A percentile compares a stretch with the other conserved stretches of the same genome.
phyloP scores from a whole-genome alignment of 53 echinoderm and acorn worm genomes.

The Luidia sarsii region DNA sequence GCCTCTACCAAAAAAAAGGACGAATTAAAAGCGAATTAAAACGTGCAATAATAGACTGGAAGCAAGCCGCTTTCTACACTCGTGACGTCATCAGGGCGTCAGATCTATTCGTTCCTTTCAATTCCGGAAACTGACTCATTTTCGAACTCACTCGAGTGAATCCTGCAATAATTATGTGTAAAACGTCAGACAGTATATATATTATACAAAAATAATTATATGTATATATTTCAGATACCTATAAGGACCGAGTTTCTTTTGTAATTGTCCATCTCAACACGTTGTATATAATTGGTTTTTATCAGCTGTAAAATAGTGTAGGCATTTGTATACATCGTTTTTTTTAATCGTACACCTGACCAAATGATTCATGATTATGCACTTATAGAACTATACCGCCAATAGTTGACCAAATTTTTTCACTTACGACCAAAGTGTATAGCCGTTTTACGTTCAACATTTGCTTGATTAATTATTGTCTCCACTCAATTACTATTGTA shows the following conservation, averaged over 20 bases:
- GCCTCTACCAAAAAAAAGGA: too few species aligned
- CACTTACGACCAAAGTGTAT: constrained; percentile 42
- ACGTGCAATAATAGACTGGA: too few species aligned
- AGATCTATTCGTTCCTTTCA: too few species aligned
- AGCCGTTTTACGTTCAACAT: too few species aligned
- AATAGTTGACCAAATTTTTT: constrained; percentile 36
- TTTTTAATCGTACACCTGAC: constrained; percentile 1
- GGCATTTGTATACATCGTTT: constrained; percentile 21
- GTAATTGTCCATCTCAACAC: constrained; percentile 5
- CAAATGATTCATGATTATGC: constrained; percentile 36
- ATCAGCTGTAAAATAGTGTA: constrained; percentile 47
- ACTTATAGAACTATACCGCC: neutral
- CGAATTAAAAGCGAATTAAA: too few species aligned
- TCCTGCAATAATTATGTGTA: constrained; percentile 44
- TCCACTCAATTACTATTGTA: too few species aligned
- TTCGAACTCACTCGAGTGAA: neutral
- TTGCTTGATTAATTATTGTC: too few species aligned
- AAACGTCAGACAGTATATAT: too few species aligned
- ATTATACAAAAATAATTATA: constrained; percentile 19
- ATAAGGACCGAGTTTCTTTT: constrained; percentile 35
- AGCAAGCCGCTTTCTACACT: too few species aligned
- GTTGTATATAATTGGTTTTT: constrained; percentile 49
- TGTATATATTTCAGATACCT: constrained; percentile 43
- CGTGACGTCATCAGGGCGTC: too few species aligned
- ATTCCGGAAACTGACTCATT: too few species aligned